Conservation (phyloP, 2,888 invertebrate genomes). For the Salticus scenicus region DNA sequence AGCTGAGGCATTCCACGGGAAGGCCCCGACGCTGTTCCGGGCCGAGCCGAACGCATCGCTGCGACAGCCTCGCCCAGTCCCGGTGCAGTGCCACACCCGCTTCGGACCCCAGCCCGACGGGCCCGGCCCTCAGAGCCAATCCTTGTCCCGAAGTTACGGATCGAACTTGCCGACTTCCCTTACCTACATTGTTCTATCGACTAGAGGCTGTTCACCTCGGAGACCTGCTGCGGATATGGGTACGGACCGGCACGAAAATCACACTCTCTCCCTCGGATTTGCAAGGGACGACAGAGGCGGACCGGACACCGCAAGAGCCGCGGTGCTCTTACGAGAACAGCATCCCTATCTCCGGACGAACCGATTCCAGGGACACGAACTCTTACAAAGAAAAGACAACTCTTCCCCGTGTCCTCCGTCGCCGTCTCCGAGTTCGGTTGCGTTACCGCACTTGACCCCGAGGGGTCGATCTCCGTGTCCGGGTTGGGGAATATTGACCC, state of each 20-base stretch:
- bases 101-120: slow-evolving; percentile 80
- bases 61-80: slow-evolving; percentile 74
- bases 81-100: slow-evolving; percentile 74
- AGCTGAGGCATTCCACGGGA: slow-evolving; percentile 74
- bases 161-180: slow-evolving; percentile 83
- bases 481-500: slow-evolving; percentile 65
- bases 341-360: slow-evolving; percentile 76
- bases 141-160: slow-evolving; percentile 81
- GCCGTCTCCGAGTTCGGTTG: slow-evolving; percentile 76
- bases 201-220: slow-evolving; percentile 84
- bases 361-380: slow-evolving; percentile 76
- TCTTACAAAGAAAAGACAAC: slow-evolving; percentile 77
- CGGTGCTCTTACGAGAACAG: slow-evolving; percentile 25
- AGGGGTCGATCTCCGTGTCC: slow-evolving; percentile 74
- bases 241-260: slow-evolving; percentile 71
- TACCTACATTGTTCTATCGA: slow-evolving; percentile 83
- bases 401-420: slow-evolving; percentile 75
- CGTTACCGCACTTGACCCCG: slow-evolving; percentile 74
- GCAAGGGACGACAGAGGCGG: slow-evolving; percentile 72
- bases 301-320: background rate
- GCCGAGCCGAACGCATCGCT: slow-evolving; percentile 56
- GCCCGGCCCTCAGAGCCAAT: slow-evolving; percentile 84
- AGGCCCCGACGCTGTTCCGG: slow-evolving; percentile 73
- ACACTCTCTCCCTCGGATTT: slow-evolving; percentile 65
- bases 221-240: slow-evolving; percentile 85